Base-by-base conservation (phyloP, 2,888 invertebrate species). In the Abrostola tripartita region DNA sequence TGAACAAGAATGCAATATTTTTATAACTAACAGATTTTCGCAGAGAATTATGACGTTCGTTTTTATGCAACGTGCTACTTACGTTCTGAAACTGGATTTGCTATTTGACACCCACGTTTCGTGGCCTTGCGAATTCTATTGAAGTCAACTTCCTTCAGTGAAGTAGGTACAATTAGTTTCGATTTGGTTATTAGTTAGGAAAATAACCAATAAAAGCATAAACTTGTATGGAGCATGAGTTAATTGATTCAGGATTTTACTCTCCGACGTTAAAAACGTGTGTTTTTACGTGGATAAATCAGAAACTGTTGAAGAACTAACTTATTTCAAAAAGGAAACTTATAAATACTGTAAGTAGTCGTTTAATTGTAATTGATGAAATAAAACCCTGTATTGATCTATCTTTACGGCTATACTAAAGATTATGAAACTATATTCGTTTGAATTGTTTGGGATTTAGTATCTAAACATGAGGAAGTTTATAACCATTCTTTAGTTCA, bases 391-490 rank as follows among this genome's bases (percentile, higher is more conserved):
- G 4, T 24, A 24, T 24, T 24, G 24, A 24, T 24, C 24, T 24
- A 24, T 24, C 24, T 24, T 24, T 24, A 24, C 24, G 24, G 24
- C 24, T 24, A 24, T 24, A 24, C 24, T 24, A 4, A 2, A 24
- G 24, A 24, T 24, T 2, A 24, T 24, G 24, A 24, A 24, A 24
- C 24, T 24, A 24, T 4, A 24, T 24, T 24, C 24, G 24, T 24
- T 24, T 0, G 1, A n/a, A 40, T 50, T 72, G 72, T 74, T 71
- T 74, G 11, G 38, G 50, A 24, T 61, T 50, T 0, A 35, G 5
- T 53, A 9, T 41, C 24, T 47, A 55, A 67, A 68, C 49, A 61
- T 41, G 37, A 62, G 74, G 81, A 78, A 68, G 75, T 80, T 80
- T 71, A 61, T 63, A 58, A 54, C 50, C 61, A 72, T 78, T 74